Base-by-base conservation (phyloP, 2,113 vertebrate species). In the Triplophysa siluroides region DNA sequence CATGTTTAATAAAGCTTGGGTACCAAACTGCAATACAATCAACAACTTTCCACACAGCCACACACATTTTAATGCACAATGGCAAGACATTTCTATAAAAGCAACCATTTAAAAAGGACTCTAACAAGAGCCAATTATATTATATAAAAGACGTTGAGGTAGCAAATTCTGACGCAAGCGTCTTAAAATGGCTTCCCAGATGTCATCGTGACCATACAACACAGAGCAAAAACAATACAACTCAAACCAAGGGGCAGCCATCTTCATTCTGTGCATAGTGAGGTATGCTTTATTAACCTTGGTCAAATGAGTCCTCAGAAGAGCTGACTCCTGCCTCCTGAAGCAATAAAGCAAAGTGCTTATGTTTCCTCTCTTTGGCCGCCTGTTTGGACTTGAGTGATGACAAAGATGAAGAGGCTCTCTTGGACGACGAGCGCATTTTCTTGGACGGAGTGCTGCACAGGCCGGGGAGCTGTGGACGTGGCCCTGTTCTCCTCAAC, bases 1-100 rank as follows among this genome's bases (percentile, higher is more conserved):
- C 94, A 95, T 92, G 90, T 98, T 99, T 98, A 98, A 98, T 98
- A 96, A 95, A 92, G 95, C 94, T 94, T 95, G 91, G 91, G 94
- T 92, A 94, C 94, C 94, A 96, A 97, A 96, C 94, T 63, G 94
- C 88, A 91, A 92, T 96, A 98, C 96, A 98, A 95, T 94, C 93
- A 93, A 91, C 91, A 92, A 90, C 43, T 83, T 83, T 91, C 94
- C 93, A 94, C 95, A 95, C 93, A 90, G 92, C 93, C 94, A 92
- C 94, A 96, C 90, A 91, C 93, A 90, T 91, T 91, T 91, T 90
- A 93, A 86, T 92, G 89, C 93, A 96, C 94, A 94, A 86, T 90
- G 87, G 90, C 89, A 92, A 92, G 90, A 89, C 85, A 88, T 83
- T 84, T 65, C 92, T 82, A 90, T 90, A 85, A 86, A 88, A 90